These are phyloP conservation scores for Maniola jurtina DNA, from an alignment of 1,140 invertebrate genomes.

Conservation along the genomic window DNA sequence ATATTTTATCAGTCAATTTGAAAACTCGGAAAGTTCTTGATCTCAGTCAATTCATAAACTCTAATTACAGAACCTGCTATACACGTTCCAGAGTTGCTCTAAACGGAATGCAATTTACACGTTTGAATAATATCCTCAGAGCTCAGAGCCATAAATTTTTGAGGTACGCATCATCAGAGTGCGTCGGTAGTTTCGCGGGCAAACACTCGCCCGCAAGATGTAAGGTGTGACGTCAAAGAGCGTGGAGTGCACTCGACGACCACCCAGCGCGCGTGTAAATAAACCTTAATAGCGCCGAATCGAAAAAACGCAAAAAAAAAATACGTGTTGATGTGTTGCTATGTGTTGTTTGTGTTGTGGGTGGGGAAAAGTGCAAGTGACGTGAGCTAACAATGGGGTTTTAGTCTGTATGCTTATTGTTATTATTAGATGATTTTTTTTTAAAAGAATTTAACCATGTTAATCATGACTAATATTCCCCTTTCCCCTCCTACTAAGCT, in stretches of 20 bases:
- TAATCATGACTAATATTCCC: too few species aligned
- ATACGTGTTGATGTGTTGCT: constrained; percentile 10
- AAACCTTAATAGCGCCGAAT: constrained; percentile 32
- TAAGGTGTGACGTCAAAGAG: constrained; percentile 29
- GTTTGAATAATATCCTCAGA: background rate
- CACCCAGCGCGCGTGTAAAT: constrained; percentile 29
- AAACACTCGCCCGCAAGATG: constrained; percentile 25
- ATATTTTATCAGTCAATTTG: too few species aligned
- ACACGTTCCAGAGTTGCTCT: too few species aligned
- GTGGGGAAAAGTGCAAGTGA: constrained; percentile 11
- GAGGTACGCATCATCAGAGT: constrained; percentile 23
- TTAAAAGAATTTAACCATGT: too few species aligned
- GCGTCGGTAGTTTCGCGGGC: constrained; percentile 24
- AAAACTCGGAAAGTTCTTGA: too few species aligned
- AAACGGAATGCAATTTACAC: too few species aligned
- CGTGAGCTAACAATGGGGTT: background rate
- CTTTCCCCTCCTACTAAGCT: too few species aligned
- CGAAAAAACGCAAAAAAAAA: constrained; percentile 23
- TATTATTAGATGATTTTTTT: background rate
- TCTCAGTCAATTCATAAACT: too few species aligned
- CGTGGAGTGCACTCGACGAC: constrained; percentile 29
- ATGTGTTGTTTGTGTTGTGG: constrained; percentile 13
- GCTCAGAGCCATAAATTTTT: constrained; percentile 19
- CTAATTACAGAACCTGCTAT: too few species aligned
- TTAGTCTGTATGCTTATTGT: too few species aligned